These are phyloP conservation scores for Tachyglossus aculeatus DNA, from an alignment of 2,797 vertebrate genomes.

Conservation along the genomic window DNA sequence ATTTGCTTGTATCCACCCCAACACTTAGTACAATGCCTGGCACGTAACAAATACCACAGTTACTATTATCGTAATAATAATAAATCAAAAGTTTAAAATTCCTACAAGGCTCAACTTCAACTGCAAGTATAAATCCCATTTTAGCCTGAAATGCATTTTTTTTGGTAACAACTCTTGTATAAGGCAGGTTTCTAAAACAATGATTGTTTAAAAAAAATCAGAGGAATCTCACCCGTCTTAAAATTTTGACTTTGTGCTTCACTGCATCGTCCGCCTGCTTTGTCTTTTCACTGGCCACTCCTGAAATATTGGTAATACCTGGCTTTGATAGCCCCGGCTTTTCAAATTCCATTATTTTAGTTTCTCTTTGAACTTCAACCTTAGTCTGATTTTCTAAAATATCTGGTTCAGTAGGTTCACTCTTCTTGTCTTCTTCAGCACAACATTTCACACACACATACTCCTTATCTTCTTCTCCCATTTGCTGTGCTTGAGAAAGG, in stretches of 20 bases:
- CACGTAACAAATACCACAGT: too few relatives aligned
- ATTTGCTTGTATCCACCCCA: too few relatives aligned
- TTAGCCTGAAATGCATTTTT: too few relatives aligned
- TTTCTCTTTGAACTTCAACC: conserved; percentile 75
- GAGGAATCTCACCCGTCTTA: conserved; percentile 80
- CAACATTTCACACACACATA: conserved; percentile 97
- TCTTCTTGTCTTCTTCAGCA: conserved; percentile 88
- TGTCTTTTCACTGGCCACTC: conserved; percentile 55
- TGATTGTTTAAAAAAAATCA: neutral
- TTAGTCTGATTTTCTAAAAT: conserved; percentile 67
- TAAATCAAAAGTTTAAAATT: too few relatives aligned
- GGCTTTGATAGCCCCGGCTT: conserved; percentile 74
- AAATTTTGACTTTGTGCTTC: conserved; percentile 84
- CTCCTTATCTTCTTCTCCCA: conserved; percentile 97
- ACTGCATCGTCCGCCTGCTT: conserved; percentile 66
- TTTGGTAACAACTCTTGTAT: too few relatives aligned
- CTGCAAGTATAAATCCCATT: too few relatives aligned
- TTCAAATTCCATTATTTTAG: conserved; percentile 78
- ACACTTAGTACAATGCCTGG: too few relatives aligned
- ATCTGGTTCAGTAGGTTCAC: conserved; percentile 63
- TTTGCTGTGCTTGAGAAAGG: conserved; percentile 91
- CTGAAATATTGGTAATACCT: conserved; percentile 64
- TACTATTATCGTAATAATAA: too few relatives aligned
- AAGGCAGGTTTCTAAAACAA: neutral
- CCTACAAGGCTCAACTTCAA: too few relatives aligned